Evolutionary conservation across 2,797 vertebrate genomes (phyloP).

Genomic region (Microhierax caerulescens): DNA sequence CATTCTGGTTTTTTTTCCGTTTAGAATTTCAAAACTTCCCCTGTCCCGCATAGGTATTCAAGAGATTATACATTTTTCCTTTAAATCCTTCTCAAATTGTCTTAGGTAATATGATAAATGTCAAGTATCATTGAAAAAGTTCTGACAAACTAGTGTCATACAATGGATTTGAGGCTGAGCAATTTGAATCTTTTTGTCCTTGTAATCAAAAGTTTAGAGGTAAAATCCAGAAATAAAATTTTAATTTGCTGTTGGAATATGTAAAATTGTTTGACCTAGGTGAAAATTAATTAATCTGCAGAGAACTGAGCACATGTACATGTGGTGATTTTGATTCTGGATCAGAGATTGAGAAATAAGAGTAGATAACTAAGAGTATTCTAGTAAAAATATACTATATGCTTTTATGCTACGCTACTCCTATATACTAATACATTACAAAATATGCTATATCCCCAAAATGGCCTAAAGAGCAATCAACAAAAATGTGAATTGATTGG

Average conservation of each 20-base stretch:
- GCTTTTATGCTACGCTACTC: neutral
- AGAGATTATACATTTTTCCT: neutral
- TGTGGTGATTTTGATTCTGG: neutral
- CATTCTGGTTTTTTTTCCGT: rapidly evolving
- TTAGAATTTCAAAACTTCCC: neutral
- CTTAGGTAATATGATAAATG: neutral
- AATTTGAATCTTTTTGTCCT: neutral
- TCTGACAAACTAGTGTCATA: neutral
- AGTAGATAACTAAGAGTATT: neutral
- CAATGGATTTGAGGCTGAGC: neutral
- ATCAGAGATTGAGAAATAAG: neutral
- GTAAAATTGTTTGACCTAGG: neutral
- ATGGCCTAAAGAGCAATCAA: neutral
- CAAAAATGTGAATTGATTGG: neutral
- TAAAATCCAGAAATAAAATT: neutral
- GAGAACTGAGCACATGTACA: neutral
- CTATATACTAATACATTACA: rapidly evolving
- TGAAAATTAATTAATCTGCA: neutral
- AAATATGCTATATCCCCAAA: neutral
- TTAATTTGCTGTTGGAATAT: neutral
- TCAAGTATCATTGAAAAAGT: neutral
- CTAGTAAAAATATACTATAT: neutral
- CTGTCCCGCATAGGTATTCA: neutral
- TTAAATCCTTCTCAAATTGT: neutral
- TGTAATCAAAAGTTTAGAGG: neutral